phyloP scores from a whole-genome alignment of 2,797 vertebrate genomes.

The Melanotaenia parkinsoni region DNA sequence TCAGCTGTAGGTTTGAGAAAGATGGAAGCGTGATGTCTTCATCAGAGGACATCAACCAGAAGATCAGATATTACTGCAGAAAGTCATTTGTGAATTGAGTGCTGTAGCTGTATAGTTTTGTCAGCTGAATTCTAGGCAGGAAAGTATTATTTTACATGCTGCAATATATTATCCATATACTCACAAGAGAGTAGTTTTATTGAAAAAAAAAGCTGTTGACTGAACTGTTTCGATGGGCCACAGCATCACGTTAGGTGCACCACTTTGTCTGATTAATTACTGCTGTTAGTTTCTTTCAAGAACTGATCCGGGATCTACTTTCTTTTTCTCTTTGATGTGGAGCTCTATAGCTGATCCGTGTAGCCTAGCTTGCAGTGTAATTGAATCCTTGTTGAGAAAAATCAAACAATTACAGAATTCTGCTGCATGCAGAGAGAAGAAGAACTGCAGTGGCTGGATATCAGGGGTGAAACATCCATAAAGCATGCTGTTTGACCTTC shows the following conservation, averaged over 20 bases:
- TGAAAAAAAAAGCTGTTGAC: not conserved
- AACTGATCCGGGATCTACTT: not conserved
- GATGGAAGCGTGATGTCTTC: no score
- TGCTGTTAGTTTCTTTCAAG: constrained; percentile 16
- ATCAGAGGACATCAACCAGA: no score
- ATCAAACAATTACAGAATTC: not conserved
- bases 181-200: not conserved
- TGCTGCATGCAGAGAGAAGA: not conserved
- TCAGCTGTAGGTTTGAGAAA: no score
- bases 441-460: not conserved
- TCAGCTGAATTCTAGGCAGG: not conserved
- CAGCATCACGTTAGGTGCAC: not conserved
- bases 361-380: constrained; percentile 15
- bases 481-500: constrained; percentile 23
- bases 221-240: not conserved
- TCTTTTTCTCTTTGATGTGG: not conserved
- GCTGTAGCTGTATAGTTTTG: no score
- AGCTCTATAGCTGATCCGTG: constrained; percentile 2
- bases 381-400: constrained; percentile 17
- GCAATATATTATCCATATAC: not conserved
- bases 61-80: no score
- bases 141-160: not conserved
- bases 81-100: no score
- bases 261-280: not conserved
- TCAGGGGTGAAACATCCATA: constrained; percentile 1